Evolutionary conservation across 2,888 invertebrate genomes (phyloP).

Genomic region (Chydorus sphaericus): DNA sequence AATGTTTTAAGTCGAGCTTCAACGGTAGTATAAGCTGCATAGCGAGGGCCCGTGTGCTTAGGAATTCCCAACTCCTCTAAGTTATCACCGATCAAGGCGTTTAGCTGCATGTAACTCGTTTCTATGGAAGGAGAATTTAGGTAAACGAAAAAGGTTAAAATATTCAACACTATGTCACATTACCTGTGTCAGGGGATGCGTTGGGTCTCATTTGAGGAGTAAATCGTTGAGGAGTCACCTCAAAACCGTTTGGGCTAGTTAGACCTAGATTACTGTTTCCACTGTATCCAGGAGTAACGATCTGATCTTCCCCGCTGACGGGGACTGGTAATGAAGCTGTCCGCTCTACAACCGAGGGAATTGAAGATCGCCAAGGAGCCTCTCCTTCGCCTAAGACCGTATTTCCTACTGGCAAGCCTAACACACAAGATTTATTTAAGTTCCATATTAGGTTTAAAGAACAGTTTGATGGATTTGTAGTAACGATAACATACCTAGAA

Average conservation of each 20-base stretch:
- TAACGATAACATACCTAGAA: conserved; percentile 17
- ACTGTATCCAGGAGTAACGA: no score
- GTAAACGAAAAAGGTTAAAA: neutral
- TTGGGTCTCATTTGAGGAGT: neutral
- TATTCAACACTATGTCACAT: neutral
- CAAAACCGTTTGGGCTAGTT: neutral
- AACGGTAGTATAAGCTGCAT: conserved; percentile 51
- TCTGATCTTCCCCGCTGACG: no score
- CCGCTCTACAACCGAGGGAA: neutral
- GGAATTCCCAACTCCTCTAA: conserved; percentile 38
- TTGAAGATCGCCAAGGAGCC: no score
- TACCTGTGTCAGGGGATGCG: neutral
- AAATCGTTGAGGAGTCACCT: neutral
- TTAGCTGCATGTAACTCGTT: neutral
- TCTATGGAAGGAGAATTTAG: neutral
- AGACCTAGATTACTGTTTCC: no score
- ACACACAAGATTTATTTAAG: conserved; percentile 17
- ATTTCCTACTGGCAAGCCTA: conserved; percentile 46
- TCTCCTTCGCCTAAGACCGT: conserved; percentile 36
- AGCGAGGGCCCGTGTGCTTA: conserved; percentile 43
- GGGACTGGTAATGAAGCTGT: conserved; percentile 1
- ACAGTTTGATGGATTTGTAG: neutral
- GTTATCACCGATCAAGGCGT: neutral
- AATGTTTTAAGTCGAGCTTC: conserved; percentile 56
- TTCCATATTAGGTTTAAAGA: neutral